These are phyloP conservation scores for Paraescarpia echinospica DNA, from an alignment of 1,140 invertebrate genomes.

Conservation along the genomic window DNA sequence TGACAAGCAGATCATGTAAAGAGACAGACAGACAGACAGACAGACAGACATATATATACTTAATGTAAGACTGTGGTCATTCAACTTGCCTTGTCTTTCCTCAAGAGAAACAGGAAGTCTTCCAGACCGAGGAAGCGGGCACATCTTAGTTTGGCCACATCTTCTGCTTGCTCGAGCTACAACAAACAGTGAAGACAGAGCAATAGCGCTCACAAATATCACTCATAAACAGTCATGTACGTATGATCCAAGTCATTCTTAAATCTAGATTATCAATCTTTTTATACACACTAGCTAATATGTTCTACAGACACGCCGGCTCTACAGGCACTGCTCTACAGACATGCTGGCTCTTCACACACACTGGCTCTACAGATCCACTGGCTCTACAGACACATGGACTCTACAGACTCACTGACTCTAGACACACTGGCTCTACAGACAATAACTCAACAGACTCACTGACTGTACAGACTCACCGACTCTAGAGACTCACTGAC, in stretches of 20 bases:
- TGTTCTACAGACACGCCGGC: background rate
- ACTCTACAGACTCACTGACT: background rate
- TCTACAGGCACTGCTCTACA: background rate
- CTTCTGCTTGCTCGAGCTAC: constrained; percentile 59
- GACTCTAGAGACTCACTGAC: background rate
- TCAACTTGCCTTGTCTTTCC: constrained; percentile 64
- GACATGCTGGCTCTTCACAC: background rate
- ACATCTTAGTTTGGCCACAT: constrained; percentile 60
- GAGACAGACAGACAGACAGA: too few species aligned
- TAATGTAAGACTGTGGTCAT: background rate
- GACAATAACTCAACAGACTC: background rate
- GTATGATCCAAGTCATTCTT: too few species aligned
- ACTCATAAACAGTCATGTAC: background rate
- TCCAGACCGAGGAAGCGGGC: constrained; percentile 60
- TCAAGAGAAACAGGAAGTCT: constrained; percentile 70
- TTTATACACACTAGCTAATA: too few species aligned
- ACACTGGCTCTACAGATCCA: background rate
- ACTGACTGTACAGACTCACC: background rate
- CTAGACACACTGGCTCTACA: background rate
- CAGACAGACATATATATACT: background rate
- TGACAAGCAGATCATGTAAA: too few species aligned
- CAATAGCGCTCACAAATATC: background rate
- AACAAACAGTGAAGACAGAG: constrained; percentile 47
- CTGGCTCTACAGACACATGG: background rate
- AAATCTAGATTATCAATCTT: too few species aligned